Base-by-base conservation (phyloP, 1,140 invertebrate genomes). In the Trichomalopsis sarcophagae region DNA sequence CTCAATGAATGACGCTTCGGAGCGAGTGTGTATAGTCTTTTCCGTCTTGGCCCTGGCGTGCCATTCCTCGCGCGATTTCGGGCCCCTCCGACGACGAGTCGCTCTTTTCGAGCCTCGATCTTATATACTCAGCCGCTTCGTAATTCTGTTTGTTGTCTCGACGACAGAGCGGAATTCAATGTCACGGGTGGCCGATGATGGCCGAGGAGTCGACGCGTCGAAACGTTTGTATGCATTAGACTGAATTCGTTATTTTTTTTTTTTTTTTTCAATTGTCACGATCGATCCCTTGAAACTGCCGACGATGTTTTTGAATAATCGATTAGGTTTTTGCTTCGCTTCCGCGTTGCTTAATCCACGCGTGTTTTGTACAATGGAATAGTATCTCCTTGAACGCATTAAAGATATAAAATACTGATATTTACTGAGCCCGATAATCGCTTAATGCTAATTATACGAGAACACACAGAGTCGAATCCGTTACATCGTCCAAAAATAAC, bases 1-100 rank as follows among this genome's bases (percentile, higher is more conserved):
- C 21, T 76, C 47, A 81, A 84, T 77, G 87, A 85, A 50, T 74
- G 75, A 78, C 86, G 84, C 88, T 86, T 88, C 88, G 71, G 27
- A 27, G 27, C 80, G 47, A 87, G 82, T 81, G 40, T 9, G 0
- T 44, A 44, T 44, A 44, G 87, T 84, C 84, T 85, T 87, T 87
- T 87, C 83, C 88, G 27, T 21, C 27, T 77, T 23, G 75, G 33
- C 80, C 74, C 75, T 82, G 75, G 30, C 47, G 47, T 84, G 77
- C 82, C 78, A 79, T 80, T 83, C 81, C 55, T 27, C 50, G 47
- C 77, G 47, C n/a, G 75, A 74, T 68, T 86, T 80, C 47, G 75
- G 50, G 23, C 66, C 71, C 10, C 47, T 36, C 82, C 21, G 30
- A 55, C 21, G 30, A 55, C 71, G 71, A 50, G 47, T 14, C 47